Base-by-base conservation (phyloP, 2,113 vertebrate species). In the Smithornis capensis region DNA sequence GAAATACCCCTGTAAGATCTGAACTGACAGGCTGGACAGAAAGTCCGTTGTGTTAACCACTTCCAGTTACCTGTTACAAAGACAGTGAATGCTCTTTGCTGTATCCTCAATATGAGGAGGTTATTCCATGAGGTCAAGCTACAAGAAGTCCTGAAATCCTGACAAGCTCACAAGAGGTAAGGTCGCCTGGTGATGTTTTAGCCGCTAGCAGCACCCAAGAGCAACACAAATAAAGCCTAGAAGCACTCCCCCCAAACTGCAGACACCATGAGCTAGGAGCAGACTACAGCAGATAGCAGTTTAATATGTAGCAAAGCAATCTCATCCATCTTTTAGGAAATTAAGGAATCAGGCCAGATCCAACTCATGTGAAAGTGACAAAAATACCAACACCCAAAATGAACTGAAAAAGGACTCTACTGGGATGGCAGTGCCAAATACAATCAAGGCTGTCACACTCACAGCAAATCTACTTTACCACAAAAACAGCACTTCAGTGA, bases 181-280 rank as follows among this genome's bases (percentile, higher is more conserved):
- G 40, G 27, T 52, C 23, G 59, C 24, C n/a, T 23, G 38, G 44
- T 68, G 53, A 55, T 56, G 64, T 31, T 81, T 33, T 64, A 87
- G 68, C 21, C 71, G 35, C 38, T 55, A 28, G 29, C 14, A 82
- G 65, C 38, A 74, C 12, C 29, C 42, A 62, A 77, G 82, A 50
- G 49, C 16, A 78, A 12, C 27, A 45, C 14, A 57, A n/a, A 19
- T 11, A 59, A 68, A 85, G 19, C 56, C 35, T 65, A 25, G 47
- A 83, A 63, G 17, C 2, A 1, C 38, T 63, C 2, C 1, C 68
- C 35, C 33, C 75, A 68, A 47, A 59, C 6, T 67, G 38, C 60
- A 82, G 49, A 67, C 21, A 78, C 33, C 0, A 0, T 52, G 50
- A 88, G 11, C 35, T 37, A 4, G 0, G 57, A 50, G 56, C 38